A percentile compares a stretch with the other conserved stretches of the same genome.
Evolutionary conservation across 2,888 invertebrate species (phyloP).

Genomic region (Carcina quercana): DNA sequence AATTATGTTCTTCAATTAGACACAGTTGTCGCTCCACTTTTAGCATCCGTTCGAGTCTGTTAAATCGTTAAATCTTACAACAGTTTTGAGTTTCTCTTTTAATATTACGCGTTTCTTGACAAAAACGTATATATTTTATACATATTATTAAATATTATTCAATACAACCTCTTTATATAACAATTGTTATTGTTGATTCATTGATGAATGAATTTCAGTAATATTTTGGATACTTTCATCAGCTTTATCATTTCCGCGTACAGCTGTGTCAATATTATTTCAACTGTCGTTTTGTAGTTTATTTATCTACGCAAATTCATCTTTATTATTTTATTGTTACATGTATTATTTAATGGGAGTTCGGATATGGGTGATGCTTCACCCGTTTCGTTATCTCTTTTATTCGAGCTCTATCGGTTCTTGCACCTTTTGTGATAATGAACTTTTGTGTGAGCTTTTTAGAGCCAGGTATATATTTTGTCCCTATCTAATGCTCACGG

Average conservation of each 20-base stretch:
- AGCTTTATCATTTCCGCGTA: slow-evolving; percentile 11
- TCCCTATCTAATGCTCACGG: slow-evolving; percentile 30
- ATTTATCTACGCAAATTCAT: slow-evolving; percentile 10
- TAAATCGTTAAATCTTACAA: neutral
- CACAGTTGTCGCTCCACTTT: slow-evolving; percentile 16
- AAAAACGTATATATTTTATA: too few species aligned
- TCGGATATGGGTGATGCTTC: too few species aligned
- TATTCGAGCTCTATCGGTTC: slow-evolving; percentile 14
- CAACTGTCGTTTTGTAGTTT: slow-evolving; percentile 6
- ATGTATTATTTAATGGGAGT: too few species aligned
- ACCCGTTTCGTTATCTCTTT: neutral
- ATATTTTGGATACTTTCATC: slow-evolving; percentile 12
- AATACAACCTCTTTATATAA: too few species aligned
- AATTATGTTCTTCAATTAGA: slow-evolving; percentile 19
- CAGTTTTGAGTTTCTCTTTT: neutral
- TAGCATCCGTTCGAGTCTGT: slow-evolving; percentile 9
- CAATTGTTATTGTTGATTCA: too few species aligned
- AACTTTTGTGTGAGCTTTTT: slow-evolving; percentile 49
- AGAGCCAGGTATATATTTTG: slow-evolving; percentile 43
- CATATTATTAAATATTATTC: too few species aligned
- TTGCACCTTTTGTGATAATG: slow-evolving; percentile 42
- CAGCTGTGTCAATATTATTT: slow-evolving; percentile 17
- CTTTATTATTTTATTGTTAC: slow-evolving; percentile 16
- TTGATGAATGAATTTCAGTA: slow-evolving; percentile 4
- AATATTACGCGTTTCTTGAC: too few species aligned